These are phyloP conservation scores for Burhinus oedicnemus DNA, from an alignment of 2,113 vertebrate species.

Conservation along the genomic window DNA sequence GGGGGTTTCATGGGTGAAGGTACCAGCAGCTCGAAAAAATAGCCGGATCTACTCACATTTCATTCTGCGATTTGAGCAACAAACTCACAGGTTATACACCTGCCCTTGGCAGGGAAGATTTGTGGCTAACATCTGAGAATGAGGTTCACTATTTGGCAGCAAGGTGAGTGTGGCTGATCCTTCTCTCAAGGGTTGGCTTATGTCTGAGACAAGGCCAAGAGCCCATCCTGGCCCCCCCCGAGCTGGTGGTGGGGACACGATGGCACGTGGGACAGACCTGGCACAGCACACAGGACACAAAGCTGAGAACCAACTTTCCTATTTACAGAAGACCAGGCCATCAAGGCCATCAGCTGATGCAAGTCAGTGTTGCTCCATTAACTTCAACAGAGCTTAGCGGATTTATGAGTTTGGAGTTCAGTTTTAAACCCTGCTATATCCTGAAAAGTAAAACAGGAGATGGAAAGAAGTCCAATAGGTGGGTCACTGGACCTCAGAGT, in stretches of 20 bases:
- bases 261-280: rapidly evolving
- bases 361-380: neutral
- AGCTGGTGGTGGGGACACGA: neutral
- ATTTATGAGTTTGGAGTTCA: neutral
- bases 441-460: neutral
- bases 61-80: neutral
- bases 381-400: rapidly evolving
- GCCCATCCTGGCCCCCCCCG: neutral
- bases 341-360: neutral
- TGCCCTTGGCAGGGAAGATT: neutral
- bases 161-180: neutral
- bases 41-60: neutral
- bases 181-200: neutral
- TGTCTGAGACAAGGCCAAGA: neutral
- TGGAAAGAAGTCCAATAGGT: neutral
- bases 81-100: neutral
- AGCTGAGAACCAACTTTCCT: neutral
- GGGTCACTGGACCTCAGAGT: neutral
- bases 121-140: neutral
- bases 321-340: neutral
- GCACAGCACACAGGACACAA: neutral
- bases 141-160: neutral
- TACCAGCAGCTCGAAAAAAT: neutral
- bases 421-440: neutral
- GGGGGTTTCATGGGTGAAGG: neutral